These are phyloP conservation scores for Dendrolimus pini DNA, from an alignment of 2,888 invertebrate genomes.

Conservation along the genomic window DNA sequence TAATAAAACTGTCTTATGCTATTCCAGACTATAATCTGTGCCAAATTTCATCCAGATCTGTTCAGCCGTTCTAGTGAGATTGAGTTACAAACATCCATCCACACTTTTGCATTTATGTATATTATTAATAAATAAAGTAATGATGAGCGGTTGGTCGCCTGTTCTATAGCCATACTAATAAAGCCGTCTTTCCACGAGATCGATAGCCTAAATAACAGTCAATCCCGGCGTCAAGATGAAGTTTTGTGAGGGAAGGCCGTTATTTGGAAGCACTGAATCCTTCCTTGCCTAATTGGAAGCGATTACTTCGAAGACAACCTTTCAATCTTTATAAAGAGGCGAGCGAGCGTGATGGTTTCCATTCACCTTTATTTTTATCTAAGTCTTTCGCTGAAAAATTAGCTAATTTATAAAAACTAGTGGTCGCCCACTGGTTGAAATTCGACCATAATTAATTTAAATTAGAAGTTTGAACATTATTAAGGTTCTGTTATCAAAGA, in stretches of 20 bases:
- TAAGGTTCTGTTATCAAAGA: too few relatives aligned
- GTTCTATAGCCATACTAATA: neutral
- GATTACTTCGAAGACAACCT: neutral
- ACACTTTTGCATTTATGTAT: too few relatives aligned
- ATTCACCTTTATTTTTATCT: neutral
- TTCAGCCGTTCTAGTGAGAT: too few relatives aligned
- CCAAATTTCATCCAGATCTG: too few relatives aligned
- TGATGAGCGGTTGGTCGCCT: neutral
- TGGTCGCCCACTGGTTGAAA: too few relatives aligned
- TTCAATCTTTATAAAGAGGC: neutral
- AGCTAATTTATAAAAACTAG: too few relatives aligned
- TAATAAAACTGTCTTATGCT: too few relatives aligned
- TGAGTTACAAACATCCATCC: too few relatives aligned
- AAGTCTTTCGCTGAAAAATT: neutral
- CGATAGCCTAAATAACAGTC: slow-evolving; percentile 8
- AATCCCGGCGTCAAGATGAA: slow-evolving; percentile 5
- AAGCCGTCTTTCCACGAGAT: slow-evolving; percentile 3
- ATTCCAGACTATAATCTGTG: too few relatives aligned
- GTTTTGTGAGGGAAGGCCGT: neutral
- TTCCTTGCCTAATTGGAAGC: neutral
- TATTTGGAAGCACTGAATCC: neutral
- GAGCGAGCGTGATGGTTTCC: neutral
- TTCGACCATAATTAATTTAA: too few relatives aligned
- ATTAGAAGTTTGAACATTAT: too few relatives aligned
- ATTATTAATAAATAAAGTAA: neutral